Conservation (phyloP, 2,797 vertebrate genomes). For the Triplophysa bombifrons region DNA sequence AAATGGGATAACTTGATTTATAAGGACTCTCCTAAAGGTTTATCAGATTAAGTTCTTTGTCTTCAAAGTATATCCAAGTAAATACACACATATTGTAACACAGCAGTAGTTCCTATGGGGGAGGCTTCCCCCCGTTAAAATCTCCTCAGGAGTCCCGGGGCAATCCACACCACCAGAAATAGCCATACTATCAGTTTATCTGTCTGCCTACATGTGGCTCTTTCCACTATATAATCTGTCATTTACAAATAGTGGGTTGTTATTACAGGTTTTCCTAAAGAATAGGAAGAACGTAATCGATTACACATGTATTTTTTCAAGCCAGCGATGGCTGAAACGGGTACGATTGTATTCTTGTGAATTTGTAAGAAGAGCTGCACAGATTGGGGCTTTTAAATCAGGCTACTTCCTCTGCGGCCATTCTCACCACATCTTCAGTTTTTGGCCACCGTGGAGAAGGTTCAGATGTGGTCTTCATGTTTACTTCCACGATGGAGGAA, state of each 20-base stretch:
- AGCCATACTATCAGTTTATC: slow-evolving; percentile 54
- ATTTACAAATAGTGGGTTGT: slow-evolving; percentile 53
- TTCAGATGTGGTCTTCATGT: slow-evolving; percentile 45
- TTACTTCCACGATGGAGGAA: slow-evolving; percentile 15
- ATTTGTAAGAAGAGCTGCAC: background rate
- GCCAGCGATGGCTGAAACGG: background rate
- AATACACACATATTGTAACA: slow-evolving; percentile 12
- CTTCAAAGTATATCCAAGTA: background rate
- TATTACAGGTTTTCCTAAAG: slow-evolving; percentile 51
- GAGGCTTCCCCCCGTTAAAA: slow-evolving; percentile 56
- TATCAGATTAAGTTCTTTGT: slow-evolving; percentile 9
- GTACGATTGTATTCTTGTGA: slow-evolving; percentile 23
- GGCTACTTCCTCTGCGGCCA: slow-evolving; percentile 9
- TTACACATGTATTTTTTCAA: slow-evolving; percentile 54
- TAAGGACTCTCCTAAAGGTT: background rate
- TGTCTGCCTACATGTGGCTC: slow-evolving; percentile 55
- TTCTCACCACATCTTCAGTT: slow-evolving; percentile 4
- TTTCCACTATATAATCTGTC: slow-evolving; percentile 54
- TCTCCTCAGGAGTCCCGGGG: slow-evolving; percentile 24
- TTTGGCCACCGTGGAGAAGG: slow-evolving; percentile 22
- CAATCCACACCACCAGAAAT: slow-evolving; percentile 60
- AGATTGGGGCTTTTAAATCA: background rate
- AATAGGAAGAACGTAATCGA: slow-evolving; percentile 60
- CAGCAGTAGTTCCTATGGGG: slow-evolving; percentile 31
- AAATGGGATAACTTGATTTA: background rate